Evolutionary conservation across 1,140 invertebrate genomes (phyloP).

Genomic region (Drosophila novamexicana): DNA sequence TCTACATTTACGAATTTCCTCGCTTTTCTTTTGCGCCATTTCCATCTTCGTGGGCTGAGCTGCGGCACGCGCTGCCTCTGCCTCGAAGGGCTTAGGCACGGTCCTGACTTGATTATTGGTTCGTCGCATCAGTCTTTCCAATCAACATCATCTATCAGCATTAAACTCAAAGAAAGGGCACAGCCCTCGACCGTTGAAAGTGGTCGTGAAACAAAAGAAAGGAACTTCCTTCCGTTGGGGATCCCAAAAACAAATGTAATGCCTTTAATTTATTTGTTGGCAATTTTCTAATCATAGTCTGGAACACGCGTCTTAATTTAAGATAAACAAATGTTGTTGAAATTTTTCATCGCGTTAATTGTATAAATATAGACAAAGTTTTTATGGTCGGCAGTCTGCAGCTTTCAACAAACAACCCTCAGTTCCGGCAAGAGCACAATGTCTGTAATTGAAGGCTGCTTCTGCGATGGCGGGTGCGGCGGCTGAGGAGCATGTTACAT

Average conservation of each 20-base stretch:
- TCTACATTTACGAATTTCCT: constrained; percentile 58
- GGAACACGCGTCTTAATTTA: constrained; percentile 62
- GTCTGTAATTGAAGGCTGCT: constrained; percentile 62
- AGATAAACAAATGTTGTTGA: constrained; percentile 67
- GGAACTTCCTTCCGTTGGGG: constrained; percentile 36
- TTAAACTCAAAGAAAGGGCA: constrained; percentile 65
- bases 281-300: constrained; percentile 74
- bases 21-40: constrained; percentile 27
- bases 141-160: constrained; percentile 81
- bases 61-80: constrained; percentile 47
- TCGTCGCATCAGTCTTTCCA: constrained; percentile 75
- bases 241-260: constrained; percentile 40
- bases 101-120: constrained; percentile 76
- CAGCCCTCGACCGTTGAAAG: constrained; percentile 10
- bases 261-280: constrained; percentile 72
- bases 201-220: constrained; percentile 39
- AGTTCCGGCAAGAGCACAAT: constrained; percentile 52
- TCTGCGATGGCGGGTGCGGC: neutral
- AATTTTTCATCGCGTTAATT: constrained; percentile 70
- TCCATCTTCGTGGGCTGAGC: constrained; percentile 40
- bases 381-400: constrained; percentile 68
- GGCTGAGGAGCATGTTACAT: constrained; percentile 51
- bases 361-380: constrained; percentile 80
- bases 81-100: constrained; percentile 69
- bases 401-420: constrained; percentile 68